Conservation (phyloP, 2,113 vertebrate species). For the Oenanthe oenanthe region DNA sequence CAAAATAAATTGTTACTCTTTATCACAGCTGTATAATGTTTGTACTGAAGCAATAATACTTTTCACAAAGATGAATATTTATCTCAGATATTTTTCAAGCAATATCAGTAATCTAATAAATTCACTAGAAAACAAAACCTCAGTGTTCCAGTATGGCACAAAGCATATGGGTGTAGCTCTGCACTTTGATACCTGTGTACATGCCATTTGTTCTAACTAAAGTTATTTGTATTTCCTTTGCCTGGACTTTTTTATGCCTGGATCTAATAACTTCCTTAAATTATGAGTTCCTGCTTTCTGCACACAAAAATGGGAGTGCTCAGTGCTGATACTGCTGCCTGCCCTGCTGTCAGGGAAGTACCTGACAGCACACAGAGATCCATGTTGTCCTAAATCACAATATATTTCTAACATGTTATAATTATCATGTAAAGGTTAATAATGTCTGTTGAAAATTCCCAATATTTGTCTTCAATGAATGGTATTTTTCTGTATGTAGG, state of each 20-base stretch:
- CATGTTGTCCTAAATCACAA: neutral
- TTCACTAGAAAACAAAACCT: neutral
- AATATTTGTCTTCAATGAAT: neutral
- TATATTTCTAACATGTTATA: neutral
- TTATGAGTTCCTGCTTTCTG: neutral
- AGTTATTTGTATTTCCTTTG: neutral
- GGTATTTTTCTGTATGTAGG: constrained; percentile 2
- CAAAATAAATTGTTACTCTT: constrained; percentile 25
- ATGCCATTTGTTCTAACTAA: neutral
- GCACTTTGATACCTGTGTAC: neutral
- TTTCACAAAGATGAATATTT: neutral
- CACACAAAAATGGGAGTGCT: neutral
- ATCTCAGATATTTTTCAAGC: neutral
- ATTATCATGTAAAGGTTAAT: neutral
- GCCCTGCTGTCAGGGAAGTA: neutral
- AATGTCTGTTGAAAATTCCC: neutral
- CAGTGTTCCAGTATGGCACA: neutral
- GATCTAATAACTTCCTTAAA: neutral
- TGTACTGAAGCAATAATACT: constrained; percentile 20
- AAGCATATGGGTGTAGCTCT: neutral
- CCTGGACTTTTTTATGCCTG: neutral
- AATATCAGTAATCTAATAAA: neutral
- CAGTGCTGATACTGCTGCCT: neutral
- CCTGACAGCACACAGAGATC: neutral
- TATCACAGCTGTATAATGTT: constrained; percentile 10